A percentile compares a stretch with the other conserved stretches of the same genome.
These are phyloP conservation scores for Eupleurogrammus muticus DNA, from an alignment of 2,797 vertebrate species.

Conservation along the genomic window DNA sequence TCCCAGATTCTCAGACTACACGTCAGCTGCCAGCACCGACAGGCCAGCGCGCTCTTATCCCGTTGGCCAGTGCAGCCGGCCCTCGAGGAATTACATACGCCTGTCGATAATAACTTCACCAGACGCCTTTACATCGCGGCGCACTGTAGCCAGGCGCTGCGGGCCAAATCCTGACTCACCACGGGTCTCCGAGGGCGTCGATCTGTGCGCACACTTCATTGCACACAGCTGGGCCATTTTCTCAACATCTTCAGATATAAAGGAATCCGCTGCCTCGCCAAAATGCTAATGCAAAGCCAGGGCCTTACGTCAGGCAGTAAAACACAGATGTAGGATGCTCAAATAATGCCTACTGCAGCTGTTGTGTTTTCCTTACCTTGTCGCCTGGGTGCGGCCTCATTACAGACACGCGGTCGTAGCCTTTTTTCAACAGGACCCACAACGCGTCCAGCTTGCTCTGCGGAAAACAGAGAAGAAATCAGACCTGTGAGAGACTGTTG, in stretches of 20 bases:
- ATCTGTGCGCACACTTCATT: conserved; percentile 57
- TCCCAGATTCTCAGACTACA: conserved; percentile 35
- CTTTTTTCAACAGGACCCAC: conserved; percentile 94
- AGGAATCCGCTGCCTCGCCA: conserved; percentile 23
- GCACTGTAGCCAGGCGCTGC: conserved; percentile 45
- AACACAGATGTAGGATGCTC: not conserved
- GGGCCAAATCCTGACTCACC: conserved; percentile 58
- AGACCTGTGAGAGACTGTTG: not conserved
- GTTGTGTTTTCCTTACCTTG: conserved; percentile 86
- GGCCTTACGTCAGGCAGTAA: conserved; percentile 15
- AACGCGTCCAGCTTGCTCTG: conserved; percentile 96
- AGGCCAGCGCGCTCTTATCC: conserved; percentile 41
- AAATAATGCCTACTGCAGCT: not conserved
- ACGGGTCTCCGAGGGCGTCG: conserved; percentile 66
- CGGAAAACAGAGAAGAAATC: conserved; percentile 41
- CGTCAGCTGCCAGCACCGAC: conserved; percentile 49
- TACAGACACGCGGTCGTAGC: conserved; percentile 95
- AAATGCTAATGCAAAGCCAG: conserved; percentile 28
- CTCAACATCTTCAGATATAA: conserved; percentile 43
- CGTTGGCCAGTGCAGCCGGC: conserved; percentile 44
- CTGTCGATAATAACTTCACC: conserved; percentile 66
- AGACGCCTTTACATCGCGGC: conserved; percentile 63
- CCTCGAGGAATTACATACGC: conserved; percentile 54
- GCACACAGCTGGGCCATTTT: conserved; percentile 71
- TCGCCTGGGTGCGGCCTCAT: conserved; percentile 98